A percentile compares a stretch with the other conserved stretches of the same genome.
Conservation (phyloP, 92 coral and sea anemone genomes). For the Desmophyllum pertusum region DNA sequence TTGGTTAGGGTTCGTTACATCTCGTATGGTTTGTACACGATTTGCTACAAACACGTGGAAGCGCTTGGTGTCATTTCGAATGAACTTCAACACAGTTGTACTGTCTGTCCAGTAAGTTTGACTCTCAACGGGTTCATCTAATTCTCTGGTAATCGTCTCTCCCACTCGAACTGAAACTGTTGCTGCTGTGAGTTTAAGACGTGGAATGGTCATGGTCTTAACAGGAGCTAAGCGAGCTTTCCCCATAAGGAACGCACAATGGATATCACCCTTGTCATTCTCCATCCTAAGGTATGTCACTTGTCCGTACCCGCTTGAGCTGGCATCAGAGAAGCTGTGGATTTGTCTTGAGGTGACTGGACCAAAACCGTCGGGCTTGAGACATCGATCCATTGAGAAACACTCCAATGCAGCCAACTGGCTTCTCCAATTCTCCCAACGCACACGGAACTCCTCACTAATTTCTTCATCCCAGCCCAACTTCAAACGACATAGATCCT, state of each 20-base stretch:
- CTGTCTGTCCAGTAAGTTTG: slow-evolving; percentile 48
- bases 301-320: slow-evolving; percentile 33
- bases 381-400: slow-evolving; percentile 20
- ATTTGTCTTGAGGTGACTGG: slow-evolving; percentile 18
- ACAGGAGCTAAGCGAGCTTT: slow-evolving; percentile 39
- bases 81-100: slow-evolving; percentile 54
- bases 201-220: slow-evolving; percentile 39
- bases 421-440: slow-evolving; percentile 40
- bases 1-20: neutral
- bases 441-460: slow-evolving; percentile 8
- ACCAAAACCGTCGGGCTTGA: slow-evolving; percentile 39
- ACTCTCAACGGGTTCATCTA: slow-evolving; percentile 21
- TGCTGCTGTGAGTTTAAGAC: slow-evolving; percentile 57
- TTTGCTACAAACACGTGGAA: slow-evolving; percentile 62
- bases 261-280: slow-evolving; percentile 39
- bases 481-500: slow-evolving; percentile 10
- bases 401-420: slow-evolving; percentile 21
- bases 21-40: neutral
- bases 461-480: slow-evolving; percentile 26
- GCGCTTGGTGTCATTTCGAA: slow-evolving; percentile 52
- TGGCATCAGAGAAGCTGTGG: slow-evolving; percentile 54
- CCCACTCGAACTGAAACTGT: slow-evolving; percentile 46
- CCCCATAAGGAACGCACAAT: slow-evolving; percentile 44
- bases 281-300: slow-evolving; percentile 12
- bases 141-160: slow-evolving; percentile 25